Base-by-base conservation (phyloP, 2,888 invertebrate species). In the Hydraecia micacea region DNA sequence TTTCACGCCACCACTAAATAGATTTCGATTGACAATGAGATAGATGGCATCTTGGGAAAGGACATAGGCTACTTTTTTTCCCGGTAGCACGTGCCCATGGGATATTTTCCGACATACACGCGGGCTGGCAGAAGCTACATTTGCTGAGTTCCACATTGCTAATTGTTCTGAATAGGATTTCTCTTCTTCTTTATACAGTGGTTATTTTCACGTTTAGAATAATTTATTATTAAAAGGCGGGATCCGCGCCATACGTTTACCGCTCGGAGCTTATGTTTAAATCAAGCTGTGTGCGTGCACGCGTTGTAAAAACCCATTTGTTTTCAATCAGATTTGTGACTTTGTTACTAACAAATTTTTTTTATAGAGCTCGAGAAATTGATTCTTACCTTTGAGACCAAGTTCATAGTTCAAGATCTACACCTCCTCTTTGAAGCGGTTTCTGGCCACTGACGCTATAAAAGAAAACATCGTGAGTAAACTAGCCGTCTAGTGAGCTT, bases 191-290 rank as follows among this genome's bases (percentile, higher is more conserved):
- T 36, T 39, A 8, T 1, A 9, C 25, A 58, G 58, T 74, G 79
- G 49, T 18, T 49, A 75, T 73, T 63, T 73, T 75, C 74, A 60
- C 72, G 75, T 73, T 86, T 82, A 84, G 79, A 79, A 79, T 79
- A 85, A 87, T 87, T 66, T 80, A 84, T 85, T 84, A 87, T 84
- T 80, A 73, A 84, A 76, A 84, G 72, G 36, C 74, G 70, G 79
- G 62, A 55, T 71, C 60, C 66, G 36, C 75, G 75, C 75, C 68
- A 79, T 76, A 65, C 73, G 58, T 78, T 84, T 66, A 69, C 52
- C 15, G 85, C 74, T 80, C 72, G 39, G 58, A 83, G 60, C 71
- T 86, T 63, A 79, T 86, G 71, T 78, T 65, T 83, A 74, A 83
- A 74, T 75, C 73, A 86, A 70, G 71, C 28, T 52, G 67, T 65